Conservation (phyloP, 2,797 vertebrate species). For the Valencia hispanica region DNA sequence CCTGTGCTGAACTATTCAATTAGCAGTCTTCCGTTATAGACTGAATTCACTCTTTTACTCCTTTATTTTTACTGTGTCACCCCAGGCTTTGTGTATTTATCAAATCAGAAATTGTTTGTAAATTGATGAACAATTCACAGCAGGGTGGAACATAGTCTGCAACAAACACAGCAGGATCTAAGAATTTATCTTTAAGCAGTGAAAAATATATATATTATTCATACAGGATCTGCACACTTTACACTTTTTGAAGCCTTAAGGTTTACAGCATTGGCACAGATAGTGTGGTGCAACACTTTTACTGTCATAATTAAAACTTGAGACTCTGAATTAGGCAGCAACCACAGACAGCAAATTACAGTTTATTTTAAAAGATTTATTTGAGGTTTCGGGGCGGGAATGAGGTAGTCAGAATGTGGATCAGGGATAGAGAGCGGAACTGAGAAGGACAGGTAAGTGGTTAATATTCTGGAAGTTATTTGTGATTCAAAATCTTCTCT, state of each 20-base stretch:
- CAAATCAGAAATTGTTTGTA: slow-evolving; percentile 8
- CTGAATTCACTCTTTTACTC: not conserved
- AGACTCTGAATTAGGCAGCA: no score
- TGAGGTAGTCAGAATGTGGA: no score
- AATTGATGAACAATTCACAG: slow-evolving; percentile 40
- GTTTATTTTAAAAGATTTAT: no score
- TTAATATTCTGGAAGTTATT: no score
- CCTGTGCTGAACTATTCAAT: no score
- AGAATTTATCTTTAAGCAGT: not conserved
- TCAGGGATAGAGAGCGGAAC: no score
- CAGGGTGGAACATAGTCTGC: slow-evolving; percentile 15
- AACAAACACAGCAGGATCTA: slow-evolving; percentile 17
- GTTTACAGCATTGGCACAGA: not conserved
- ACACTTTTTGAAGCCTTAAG: not conserved
- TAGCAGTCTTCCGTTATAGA: not conserved
- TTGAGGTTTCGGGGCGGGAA: no score
- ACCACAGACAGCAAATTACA: no score
- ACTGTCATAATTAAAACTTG: no score
- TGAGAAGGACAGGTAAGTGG: no score
- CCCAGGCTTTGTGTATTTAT: not conserved
- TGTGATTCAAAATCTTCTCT: no score
- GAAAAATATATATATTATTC: not conserved
- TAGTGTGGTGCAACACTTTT: not conserved
- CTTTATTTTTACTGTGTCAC: not conserved
- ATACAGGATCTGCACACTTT: slow-evolving; percentile 1